phyloP scores from a whole-genome alignment of 2,797 vertebrate species.

The Channa striata region DNA sequence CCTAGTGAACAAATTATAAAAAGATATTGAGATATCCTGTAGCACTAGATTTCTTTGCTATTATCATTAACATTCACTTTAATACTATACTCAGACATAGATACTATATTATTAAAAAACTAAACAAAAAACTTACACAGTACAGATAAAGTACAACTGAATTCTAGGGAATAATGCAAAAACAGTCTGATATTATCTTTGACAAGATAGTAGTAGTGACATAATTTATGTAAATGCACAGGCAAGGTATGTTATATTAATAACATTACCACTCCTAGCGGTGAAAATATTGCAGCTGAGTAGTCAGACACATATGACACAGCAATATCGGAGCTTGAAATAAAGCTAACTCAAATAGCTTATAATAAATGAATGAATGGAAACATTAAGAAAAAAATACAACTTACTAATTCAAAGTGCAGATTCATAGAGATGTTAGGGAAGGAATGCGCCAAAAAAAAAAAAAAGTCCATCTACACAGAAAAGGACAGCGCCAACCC shows the following conservation, averaged over 20 bases:
- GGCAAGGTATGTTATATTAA: not conserved
- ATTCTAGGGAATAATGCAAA: not conserved
- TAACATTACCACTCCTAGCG: conserved; percentile 61
- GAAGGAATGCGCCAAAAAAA: conserved; percentile 64
- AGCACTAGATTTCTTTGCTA: not conserved
- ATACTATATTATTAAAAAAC: no score
- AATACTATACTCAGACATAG: no score
- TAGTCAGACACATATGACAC: conserved; percentile 11
- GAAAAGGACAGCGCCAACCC: conserved; percentile 8
- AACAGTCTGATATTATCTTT: no score
- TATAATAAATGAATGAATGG: conserved; percentile 43
- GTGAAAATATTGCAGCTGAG: conserved; percentile 72
- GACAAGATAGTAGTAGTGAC: not conserved
- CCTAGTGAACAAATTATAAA: no score
- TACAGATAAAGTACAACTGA: not conserved
- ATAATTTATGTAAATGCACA: not conserved
- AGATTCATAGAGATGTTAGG: conserved; percentile 75
- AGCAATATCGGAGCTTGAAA: not conserved
- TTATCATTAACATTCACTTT: conserved; percentile 67
- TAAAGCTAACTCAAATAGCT: conserved; percentile 17
- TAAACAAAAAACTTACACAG: not conserved
- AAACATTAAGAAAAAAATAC: conserved; percentile 6
- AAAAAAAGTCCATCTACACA: not conserved
- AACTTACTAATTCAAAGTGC: conserved; percentile 72
- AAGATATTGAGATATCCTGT: no score